These are phyloP conservation scores for Xiphophorus maculatus DNA, from an alignment of 2,113 vertebrate species.

Conservation along the genomic window DNA sequence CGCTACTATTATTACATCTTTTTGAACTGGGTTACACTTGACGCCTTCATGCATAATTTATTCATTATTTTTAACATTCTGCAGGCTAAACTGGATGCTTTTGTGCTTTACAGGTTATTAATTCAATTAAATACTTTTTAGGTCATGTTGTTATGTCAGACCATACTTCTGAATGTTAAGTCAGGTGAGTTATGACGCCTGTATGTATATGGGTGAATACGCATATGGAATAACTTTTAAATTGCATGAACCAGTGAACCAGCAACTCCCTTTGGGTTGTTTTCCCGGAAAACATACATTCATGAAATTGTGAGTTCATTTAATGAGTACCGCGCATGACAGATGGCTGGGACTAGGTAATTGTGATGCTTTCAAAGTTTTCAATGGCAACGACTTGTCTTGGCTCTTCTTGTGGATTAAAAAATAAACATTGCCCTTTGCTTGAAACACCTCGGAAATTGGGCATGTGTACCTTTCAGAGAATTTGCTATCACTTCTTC, in stretches of 20 bases:
- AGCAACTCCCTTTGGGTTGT: slow-evolving; percentile 46
- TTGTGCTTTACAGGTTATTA: too few relatives aligned
- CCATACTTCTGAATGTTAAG: too few relatives aligned
- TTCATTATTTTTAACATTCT: too few relatives aligned
- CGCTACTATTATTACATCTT: not conserved
- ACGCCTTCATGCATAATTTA: too few relatives aligned
- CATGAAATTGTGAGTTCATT: slow-evolving; percentile 47
- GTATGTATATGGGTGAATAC: not conserved
- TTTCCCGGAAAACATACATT: slow-evolving; percentile 39
- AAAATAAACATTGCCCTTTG: slow-evolving; percentile 27
- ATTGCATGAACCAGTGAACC: slow-evolving; percentile 28
- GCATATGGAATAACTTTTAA: slow-evolving; percentile 35
- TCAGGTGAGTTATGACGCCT: too few relatives aligned
- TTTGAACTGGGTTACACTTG: too few relatives aligned
- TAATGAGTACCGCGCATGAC: slow-evolving; percentile 41
- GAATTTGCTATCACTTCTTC: slow-evolving; percentile 49
- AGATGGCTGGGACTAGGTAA: slow-evolving; percentile 46
- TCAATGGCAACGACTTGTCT: slow-evolving; percentile 20
- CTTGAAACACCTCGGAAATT: slow-evolving; percentile 61
- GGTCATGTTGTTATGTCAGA: too few relatives aligned
- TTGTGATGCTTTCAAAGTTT: slow-evolving; percentile 60
- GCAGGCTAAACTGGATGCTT: too few relatives aligned
- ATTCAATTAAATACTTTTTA: too few relatives aligned
- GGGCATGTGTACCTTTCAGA: slow-evolving; percentile 35
- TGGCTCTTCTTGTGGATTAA: slow-evolving; percentile 45